Base-by-base conservation (phyloP, 1,140 invertebrate genomes). In the Sycophila sp. region DNA sequence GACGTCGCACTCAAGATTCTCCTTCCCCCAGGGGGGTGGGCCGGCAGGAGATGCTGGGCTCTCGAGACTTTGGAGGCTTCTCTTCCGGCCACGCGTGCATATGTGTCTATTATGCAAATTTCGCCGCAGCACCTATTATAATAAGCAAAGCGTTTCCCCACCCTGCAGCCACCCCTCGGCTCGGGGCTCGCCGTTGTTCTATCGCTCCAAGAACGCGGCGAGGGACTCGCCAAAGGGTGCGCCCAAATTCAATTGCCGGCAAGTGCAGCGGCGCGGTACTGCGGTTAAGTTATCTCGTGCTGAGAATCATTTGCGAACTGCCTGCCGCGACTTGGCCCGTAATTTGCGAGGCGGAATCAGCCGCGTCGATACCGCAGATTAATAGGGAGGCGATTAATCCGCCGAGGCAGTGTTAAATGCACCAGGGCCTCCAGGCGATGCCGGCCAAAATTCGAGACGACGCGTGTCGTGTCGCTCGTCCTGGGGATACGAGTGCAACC, bases 81-180 rank as follows among this genome's bases (percentile, higher is more conserved):
- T 71, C 70, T 32, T 15, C 75, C 74, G 75, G 73, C 76, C 38
- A 62, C 65, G 69, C 71, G 74, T 78, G 77, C 80, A 81, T 81
- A 81, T 81, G 80, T 82, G 81, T 81, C 78, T 78, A 81, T 81
- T 82, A 82, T 82, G 80, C 73, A 81, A 82, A 82, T 81, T 81
- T 78, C 74, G 70, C 19, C 5, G 34, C 45, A 36, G 30, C 74
- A 68, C 68, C 79, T 72, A 81, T 81, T 81, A 81, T 81, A 80
- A 82, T 82, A 81, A 82, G 81, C 81, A 77, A 77, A 80, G 76
- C 77, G 1, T 15, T 26, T 59, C 8, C 19, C 17, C 15, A 26
- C 2, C 3, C 32, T 22, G n/a, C 5, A 59, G 36, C 22, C 5
- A 32, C 22, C 19, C 26, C 28, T 8, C 17, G 24, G 7, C 19